Evolutionary conservation across 2,888 invertebrate species (phyloP), one percentile per base, ranked within the genome.

Genomic region (Aethes cnicana): DNA sequence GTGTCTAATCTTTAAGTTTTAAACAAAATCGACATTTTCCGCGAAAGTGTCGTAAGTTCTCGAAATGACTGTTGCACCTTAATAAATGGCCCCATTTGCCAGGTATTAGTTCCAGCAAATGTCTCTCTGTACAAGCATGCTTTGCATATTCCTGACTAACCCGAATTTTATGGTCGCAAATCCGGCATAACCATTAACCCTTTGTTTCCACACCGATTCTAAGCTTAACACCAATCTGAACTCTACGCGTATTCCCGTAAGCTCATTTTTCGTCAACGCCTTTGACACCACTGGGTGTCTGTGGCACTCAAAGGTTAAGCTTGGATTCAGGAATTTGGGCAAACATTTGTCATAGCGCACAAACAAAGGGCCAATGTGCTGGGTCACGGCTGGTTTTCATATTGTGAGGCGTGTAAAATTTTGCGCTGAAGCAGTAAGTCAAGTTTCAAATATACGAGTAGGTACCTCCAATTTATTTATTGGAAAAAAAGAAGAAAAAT

Each of bases 361-460:
- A 28, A 42, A 42, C 41, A 28, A 42, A 42, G 28, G 26, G 18
- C 26, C 26, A 28, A 42, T 28, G 17, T 28, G 28, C 41, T 12
- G 4, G 28, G 26, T 42, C 28, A 42, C 26, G 11, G 16, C 25
- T 25, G 12, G 37, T 14, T 35, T 23, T 21, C 16, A 17, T 16
- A 39, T n/a, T 25, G 16, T n/a, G 9, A 16, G 32, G n/a, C 7
- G 17, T n/a, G 2, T 39, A 4, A n/a, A n/a, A 8, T 20, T 9
- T 11, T 8, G 7, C 8, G 8, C 12, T 23, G 4, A 9, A 25
- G 12, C 39, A 39, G 39, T 25, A 37, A 21, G 37, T n/a, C 37
- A 37, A 23, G 21, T 4, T 7, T 2, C 4, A 30, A 7, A 7
- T 3, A 7, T n/a, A n/a, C n/a, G n/a, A n/a, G n/a, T n/a, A n/a